These are phyloP conservation scores for Augochlora pura DNA, from an alignment of 1,140 invertebrate species.

Conservation along the genomic window DNA sequence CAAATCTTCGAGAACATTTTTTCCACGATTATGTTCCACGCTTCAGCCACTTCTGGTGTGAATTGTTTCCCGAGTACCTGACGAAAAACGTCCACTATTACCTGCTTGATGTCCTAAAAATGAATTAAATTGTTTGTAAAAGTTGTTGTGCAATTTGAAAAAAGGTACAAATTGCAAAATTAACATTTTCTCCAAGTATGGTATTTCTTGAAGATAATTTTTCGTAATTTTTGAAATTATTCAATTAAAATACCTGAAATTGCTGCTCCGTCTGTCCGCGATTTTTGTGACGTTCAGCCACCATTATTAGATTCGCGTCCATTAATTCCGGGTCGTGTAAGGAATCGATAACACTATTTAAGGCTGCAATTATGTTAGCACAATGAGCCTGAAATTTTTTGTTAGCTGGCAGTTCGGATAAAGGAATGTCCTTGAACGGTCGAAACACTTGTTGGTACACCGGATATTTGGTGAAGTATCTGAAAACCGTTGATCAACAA, in stretches of 20 bases:
- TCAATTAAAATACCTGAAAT: slow-evolving; percentile 57
- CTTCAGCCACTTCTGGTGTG: slow-evolving; percentile 75
- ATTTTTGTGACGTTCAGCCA: slow-evolving; percentile 83
- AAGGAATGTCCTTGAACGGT: slow-evolving; percentile 81
- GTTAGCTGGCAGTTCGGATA: slow-evolving; percentile 81
- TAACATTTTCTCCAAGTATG: too few species aligned
- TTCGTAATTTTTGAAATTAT: too few species aligned
- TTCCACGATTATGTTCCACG: slow-evolving; percentile 81
- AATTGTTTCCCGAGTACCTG: slow-evolving; percentile 74
- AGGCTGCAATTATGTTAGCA: slow-evolving; percentile 83
- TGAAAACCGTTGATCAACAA: slow-evolving; percentile 65
- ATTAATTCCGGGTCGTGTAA: slow-evolving; percentile 84
- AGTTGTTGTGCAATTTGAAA: too few species aligned
- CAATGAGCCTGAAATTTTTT: slow-evolving; percentile 86
- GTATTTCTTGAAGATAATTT: too few species aligned
- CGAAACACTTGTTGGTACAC: slow-evolving; percentile 83
- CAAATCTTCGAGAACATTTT: slow-evolving; percentile 52
- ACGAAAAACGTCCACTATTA: slow-evolving; percentile 74
- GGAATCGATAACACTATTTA: slow-evolving; percentile 84
- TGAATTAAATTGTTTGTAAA: background rate
- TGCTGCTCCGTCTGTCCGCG: slow-evolving; percentile 76
- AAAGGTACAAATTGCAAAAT: too few species aligned
- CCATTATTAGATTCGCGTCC: slow-evolving; percentile 82
- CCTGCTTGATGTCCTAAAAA: slow-evolving; percentile 78
- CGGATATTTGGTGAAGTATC: slow-evolving; percentile 84